These are phyloP conservation scores for Lagria hirta DNA, from an alignment of 2,888 invertebrate genomes.

Conservation along the genomic window DNA sequence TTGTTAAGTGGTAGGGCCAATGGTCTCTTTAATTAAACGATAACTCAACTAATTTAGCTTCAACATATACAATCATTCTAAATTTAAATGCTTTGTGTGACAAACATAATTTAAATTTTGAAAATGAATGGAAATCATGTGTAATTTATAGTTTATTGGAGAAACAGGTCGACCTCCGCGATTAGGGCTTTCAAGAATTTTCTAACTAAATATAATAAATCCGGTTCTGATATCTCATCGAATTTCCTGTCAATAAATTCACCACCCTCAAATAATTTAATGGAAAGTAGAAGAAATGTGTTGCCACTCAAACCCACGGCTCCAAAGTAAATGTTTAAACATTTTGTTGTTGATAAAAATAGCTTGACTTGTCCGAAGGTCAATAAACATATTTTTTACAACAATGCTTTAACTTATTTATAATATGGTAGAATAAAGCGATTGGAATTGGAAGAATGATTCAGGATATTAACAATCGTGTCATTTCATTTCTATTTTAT, in stretches of 20 bases:
- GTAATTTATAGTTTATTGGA: too few relatives aligned
- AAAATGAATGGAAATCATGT: too few relatives aligned
- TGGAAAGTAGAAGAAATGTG: too few relatives aligned
- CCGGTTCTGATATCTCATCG: too few relatives aligned
- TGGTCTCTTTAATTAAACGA: constrained; percentile 27
- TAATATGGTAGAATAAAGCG: constrained; percentile 19
- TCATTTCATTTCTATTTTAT: too few relatives aligned
- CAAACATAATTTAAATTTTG: constrained; percentile 7
- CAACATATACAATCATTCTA: constrained; percentile 16
- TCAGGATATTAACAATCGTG: constrained; percentile 17
- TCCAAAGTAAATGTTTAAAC: constrained; percentile 20
- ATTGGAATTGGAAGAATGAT: constrained; percentile 20
- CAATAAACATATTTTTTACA: constrained; percentile 27
- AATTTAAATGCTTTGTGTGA: constrained; percentile 18
- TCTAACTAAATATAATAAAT: too few relatives aligned
- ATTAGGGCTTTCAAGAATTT: too few relatives aligned
- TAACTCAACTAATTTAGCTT: constrained; percentile 24
- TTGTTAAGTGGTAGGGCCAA: constrained; percentile 24
- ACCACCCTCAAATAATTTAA: too few relatives aligned
- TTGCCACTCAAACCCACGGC: too few relatives aligned
- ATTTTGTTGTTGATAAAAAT: constrained; percentile 24
- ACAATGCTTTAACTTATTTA: constrained; percentile 24
- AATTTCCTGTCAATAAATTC: too few relatives aligned
- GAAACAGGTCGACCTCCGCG: too few relatives aligned
- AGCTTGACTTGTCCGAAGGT: constrained; percentile 21